A percentile compares a stretch with the other conserved stretches of the same genome.
These are phyloP conservation scores for Dallia pectoralis DNA, from an alignment of 2,797 vertebrate genomes.

Conservation along the genomic window DNA sequence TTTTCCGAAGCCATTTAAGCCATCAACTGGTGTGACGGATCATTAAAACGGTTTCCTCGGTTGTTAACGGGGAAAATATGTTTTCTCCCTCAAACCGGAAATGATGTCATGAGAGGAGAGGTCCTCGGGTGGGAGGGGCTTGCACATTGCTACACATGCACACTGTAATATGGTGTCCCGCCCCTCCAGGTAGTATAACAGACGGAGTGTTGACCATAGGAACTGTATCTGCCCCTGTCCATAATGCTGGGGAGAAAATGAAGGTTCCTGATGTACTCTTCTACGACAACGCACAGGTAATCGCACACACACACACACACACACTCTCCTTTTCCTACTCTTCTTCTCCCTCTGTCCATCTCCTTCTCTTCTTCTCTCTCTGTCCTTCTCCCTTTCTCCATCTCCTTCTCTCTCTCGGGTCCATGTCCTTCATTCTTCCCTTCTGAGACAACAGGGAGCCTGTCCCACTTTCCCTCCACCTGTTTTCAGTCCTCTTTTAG, in stretches of 20 bases:
- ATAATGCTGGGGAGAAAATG: constrained; percentile 81
- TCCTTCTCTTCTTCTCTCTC: constrained; percentile 19
- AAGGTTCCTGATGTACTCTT: constrained; percentile 97
- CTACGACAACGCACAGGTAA: constrained; percentile 93
- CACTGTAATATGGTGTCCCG: neutral
- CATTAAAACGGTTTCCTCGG: too few species aligned
- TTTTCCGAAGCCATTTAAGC: too few species aligned
- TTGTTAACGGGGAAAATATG: too few species aligned
- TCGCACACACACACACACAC: constrained; percentile 5
- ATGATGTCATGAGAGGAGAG: too few species aligned
- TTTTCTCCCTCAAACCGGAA: too few species aligned
- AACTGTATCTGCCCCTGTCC: constrained; percentile 76
- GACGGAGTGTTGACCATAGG: constrained; percentile 87
- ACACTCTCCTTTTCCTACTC: neutral
- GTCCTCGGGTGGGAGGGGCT: too few species aligned
- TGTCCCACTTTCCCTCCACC: constrained; percentile 8
- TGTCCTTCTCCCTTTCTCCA: constrained; percentile 25
- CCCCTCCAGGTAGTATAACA: constrained; percentile 75
- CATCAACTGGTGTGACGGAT: too few species aligned
- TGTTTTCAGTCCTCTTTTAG: constrained; percentile 5
- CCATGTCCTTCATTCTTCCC: neutral
- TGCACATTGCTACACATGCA: neutral
- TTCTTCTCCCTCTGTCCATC: neutral
- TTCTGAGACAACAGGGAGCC: constrained; percentile 32
- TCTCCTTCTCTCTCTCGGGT: constrained; percentile 1